Conservation (phyloP, 2,888 invertebrate genomes). For the Agrotis puta region DNA sequence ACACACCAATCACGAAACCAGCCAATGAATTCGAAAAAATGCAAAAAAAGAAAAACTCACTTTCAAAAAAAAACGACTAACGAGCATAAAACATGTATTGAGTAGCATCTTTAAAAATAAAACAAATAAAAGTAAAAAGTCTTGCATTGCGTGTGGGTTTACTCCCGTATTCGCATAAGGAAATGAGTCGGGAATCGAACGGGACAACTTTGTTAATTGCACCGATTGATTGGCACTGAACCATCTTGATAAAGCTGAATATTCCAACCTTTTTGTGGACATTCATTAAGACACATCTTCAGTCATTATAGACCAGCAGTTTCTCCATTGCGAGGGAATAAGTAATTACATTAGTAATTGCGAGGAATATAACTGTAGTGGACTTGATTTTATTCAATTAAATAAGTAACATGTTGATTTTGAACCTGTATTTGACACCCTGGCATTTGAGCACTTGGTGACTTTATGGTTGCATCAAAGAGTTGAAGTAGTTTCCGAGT, state of each 20-base stretch:
- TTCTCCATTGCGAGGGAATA: conserved; percentile 43
- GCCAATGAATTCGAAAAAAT: conserved; percentile 6
- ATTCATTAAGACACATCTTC: conserved; percentile 61
- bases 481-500: background rate
- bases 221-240: conserved; percentile 70
- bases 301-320: conserved; percentile 53
- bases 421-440: background rate
- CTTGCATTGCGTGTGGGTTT: conserved; percentile 62
- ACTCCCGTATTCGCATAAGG: conserved; percentile 61
- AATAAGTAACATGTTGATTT: background rate
- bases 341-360: conserved; percentile 51
- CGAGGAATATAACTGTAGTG: conserved; percentile 29
- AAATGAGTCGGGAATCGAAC: conserved; percentile 69
- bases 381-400: conserved; percentile 5
- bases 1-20: conserved; percentile 10
- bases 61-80: conserved; percentile 43
- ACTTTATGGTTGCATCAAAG: too few species aligned
- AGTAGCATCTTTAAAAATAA: conserved; percentile 35
- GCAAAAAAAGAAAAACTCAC: conserved; percentile 10
- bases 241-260: conserved; percentile 61
- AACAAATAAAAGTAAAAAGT: conserved; percentile 30
- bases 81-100: conserved; percentile 45
- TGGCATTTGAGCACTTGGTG: too few species aligned
- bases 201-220: conserved; percentile 70
- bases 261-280: conserved; percentile 54